phyloP scores from a whole-genome alignment of 2,113 vertebrate species.

The Sphaerodactylus townsendi region DNA sequence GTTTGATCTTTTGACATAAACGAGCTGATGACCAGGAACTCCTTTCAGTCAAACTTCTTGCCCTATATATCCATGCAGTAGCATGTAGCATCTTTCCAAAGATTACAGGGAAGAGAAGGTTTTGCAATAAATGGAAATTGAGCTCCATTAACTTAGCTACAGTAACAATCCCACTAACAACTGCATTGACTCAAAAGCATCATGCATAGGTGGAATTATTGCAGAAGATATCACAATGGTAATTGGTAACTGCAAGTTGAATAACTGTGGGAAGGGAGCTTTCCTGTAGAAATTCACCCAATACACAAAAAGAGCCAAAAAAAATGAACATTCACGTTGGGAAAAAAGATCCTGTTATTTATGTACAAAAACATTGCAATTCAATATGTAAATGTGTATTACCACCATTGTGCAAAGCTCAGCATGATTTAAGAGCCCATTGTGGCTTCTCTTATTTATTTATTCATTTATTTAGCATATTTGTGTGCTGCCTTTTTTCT shows the following conservation, averaged over 20 bases:
- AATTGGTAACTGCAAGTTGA: background rate
- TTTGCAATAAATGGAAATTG: background rate
- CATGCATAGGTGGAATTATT: background rate
- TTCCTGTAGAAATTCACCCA: background rate
- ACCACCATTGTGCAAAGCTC: background rate
- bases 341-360: background rate
- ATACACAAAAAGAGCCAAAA: background rate
- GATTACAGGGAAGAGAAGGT: background rate
- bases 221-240: background rate
- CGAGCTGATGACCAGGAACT: background rate
- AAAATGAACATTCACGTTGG: no score
- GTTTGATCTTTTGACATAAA: fast-evolving
- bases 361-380: background rate
- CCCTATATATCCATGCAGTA: no score
- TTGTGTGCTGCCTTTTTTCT: no score
- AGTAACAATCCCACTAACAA: background rate
- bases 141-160: background rate
- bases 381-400: no score
- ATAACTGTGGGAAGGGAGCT: background rate
- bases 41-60: background rate
- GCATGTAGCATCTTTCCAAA: background rate
- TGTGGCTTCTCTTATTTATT: no score
- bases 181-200: background rate
- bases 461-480: no score
- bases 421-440: background rate